A percentile compares a stretch with the other conserved stretches of the same genome.
phyloP scores from a whole-genome alignment of 2,797 vertebrate species.

The Gallirallus australis region DNA sequence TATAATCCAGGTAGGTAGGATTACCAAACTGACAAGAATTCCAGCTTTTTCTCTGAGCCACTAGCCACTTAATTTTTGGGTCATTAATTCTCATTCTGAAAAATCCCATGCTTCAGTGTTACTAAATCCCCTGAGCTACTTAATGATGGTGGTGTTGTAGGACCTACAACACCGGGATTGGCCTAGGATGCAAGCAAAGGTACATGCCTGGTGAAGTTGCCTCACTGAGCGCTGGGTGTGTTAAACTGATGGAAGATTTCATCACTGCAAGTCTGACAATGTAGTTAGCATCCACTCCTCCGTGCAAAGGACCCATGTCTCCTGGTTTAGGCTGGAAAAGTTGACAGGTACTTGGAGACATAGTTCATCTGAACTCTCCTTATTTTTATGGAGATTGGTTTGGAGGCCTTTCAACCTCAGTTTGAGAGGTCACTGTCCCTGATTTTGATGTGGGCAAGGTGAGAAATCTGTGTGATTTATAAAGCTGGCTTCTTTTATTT shows the following conservation, averaged over 20 bases:
- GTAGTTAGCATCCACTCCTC: background rate
- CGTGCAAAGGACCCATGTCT: background rate
- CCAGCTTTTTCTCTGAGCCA: background rate
- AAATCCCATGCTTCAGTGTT: background rate
- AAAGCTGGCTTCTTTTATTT: slow-evolving; percentile 59
- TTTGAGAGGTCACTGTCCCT: slow-evolving; percentile 38
- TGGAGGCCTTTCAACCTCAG: slow-evolving; percentile 33
- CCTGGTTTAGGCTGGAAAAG: slow-evolving; percentile 17
- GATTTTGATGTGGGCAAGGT: slow-evolving; percentile 63
- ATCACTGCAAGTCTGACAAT: background rate
- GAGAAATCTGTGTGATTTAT: slow-evolving; percentile 67
- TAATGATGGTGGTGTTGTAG: background rate
- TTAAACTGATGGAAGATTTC: background rate
- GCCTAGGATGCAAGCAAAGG: background rate
- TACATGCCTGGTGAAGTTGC: background rate
- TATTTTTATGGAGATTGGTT: slow-evolving; percentile 34
- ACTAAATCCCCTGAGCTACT: background rate
- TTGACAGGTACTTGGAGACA: background rate
- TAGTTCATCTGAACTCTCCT: slow-evolving; percentile 10
- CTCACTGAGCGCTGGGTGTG: background rate
- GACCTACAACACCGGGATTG: background rate
- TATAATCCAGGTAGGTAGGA: slow-evolving; percentile 85
- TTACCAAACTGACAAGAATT: background rate
- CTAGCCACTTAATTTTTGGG: background rate
- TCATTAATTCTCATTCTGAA: background rate